Evolutionary conservation across 2,888 invertebrate genomes (phyloP), one percentile per base, ranked within the genome.

Genomic region (Lepidocyrtinus sp.): DNA sequence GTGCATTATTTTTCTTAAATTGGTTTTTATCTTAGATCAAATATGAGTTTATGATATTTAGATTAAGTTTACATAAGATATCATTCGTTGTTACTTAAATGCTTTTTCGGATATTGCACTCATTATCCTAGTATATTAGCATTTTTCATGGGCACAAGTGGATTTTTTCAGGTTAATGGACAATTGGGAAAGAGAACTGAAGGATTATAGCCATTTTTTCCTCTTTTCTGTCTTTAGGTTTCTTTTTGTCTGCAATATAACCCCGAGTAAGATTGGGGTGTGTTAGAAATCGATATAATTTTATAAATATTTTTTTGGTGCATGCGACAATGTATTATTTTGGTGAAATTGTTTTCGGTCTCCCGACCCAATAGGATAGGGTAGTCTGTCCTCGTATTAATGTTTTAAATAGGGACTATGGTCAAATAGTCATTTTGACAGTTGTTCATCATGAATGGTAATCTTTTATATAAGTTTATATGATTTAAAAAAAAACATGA

Each of bases 101-200:
- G 50, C 50, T 12, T 50, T 50, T 50, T 50, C 15, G 50, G 12
- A 50, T 2, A n/a, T n/a, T n/a, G n/a, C n/a, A n/a, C n/a, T n/a
- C n/a, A n/a, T 50, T 7, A 36, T 36, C 36, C 15, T 50, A 50
- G n/a, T 50, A 50, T 7, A 50, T 50, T 50, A 50, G 36, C 12
- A 36, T 12, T 50, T 50, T 50, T 7, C 15, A 50, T 12, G 50
- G 50, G 50, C 50, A 50, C 50, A 50, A 50, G 17, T 12, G 50
- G 50, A 50, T 50, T 50, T 50, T n/a, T 50, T 50, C 50, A 50
- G 50, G 50, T 12, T 50, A 50, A n/a, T 50, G 50, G 50, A 50
- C 50, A 7, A 17, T n/a, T 50, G 50, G 50, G 15, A 50, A 50
- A 50, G 50, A 17, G 5, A 50, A 12, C 50, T n/a, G 50, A 50